Evolutionary conservation across 64 coral and sea anemone species (phyloP).

Genomic region (Montipora foliosa): DNA sequence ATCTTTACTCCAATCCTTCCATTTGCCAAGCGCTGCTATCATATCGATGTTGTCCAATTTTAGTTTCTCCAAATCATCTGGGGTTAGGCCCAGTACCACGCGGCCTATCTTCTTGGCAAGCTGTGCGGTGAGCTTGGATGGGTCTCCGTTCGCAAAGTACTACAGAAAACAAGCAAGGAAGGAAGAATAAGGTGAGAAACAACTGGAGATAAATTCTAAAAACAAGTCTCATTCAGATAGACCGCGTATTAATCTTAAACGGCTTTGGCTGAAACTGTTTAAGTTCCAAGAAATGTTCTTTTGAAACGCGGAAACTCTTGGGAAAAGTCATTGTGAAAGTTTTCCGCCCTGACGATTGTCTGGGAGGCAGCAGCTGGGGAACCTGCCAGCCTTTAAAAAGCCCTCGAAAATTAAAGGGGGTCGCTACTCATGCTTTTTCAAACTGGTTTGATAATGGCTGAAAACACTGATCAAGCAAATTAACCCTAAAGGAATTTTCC

Average conservation of each 20-base stretch:
- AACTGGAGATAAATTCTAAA: neutral
- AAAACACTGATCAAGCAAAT: no score
- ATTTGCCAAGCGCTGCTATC: slow-evolving; percentile 89
- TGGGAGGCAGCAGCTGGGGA: no score
- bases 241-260: neutral
- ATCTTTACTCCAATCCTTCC: slow-evolving; percentile 89
- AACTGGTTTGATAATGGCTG: no score
- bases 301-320: no score
- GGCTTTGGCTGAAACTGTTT: no score
- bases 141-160: slow-evolving; percentile 71
- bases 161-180: neutral
- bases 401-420: no score
- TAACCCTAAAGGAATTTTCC: no score
- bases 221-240: neutral
- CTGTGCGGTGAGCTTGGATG: slow-evolving; percentile 61
- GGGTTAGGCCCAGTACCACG: slow-evolving; percentile 81
- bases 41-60: slow-evolving; percentile 87
- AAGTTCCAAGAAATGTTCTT: no score
- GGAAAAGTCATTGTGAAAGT: no score
- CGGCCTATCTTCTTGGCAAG: slow-evolving; percentile 84
- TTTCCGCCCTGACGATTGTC: no score
- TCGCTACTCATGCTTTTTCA: no score
- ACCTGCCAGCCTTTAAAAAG: no score
- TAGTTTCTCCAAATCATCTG: slow-evolving; percentile 91
- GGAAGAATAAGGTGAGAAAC: neutral